Evolutionary conservation across 2,888 invertebrate genomes (phyloP).

Genomic region (Pediacus dermestoides): DNA sequence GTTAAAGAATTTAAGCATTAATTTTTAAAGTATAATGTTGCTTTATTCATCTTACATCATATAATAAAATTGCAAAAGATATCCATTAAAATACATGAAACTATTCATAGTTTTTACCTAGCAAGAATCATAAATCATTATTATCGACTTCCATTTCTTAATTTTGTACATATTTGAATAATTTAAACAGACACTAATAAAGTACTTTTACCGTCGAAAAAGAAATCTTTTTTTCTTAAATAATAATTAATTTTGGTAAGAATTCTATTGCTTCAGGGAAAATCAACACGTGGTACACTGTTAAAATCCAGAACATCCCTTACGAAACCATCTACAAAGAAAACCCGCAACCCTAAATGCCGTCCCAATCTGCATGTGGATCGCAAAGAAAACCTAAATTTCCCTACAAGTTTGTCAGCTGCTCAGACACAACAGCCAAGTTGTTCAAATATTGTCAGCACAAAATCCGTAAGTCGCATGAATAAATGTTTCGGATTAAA

Average conservation of each 20-base stretch:
- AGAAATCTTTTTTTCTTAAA: too few species aligned
- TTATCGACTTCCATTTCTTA: too few species aligned
- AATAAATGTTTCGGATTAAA: conserved; percentile 30
- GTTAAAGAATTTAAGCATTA: too few species aligned
- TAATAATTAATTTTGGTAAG: conserved; percentile 35
- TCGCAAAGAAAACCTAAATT: conserved; percentile 42
- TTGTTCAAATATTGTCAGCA: conserved; percentile 30
- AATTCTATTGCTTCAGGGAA: conserved; percentile 45
- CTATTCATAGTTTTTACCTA: too few species aligned
- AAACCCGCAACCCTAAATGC: conserved; percentile 20
- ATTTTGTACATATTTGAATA: too few species aligned
- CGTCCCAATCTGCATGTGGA: conserved; percentile 34
- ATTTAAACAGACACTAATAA: too few species aligned
- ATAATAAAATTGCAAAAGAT: too few species aligned
- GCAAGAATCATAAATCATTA: too few species aligned
- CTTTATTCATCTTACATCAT: too few species aligned
- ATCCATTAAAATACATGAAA: too few species aligned
- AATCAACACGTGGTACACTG: conserved; percentile 32
- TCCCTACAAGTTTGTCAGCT: conserved; percentile 9
- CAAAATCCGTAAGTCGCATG: conserved; percentile 28
- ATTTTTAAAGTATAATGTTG: too few species aligned
- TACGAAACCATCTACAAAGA: conserved; percentile 27
- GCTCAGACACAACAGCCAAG: conserved; percentile 33
- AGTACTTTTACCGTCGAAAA: too few species aligned
- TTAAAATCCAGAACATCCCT: conserved; percentile 35